These are phyloP conservation scores for Acanthiza pusilla DNA, from an alignment of 2,797 vertebrate species.

Conservation along the genomic window DNA sequence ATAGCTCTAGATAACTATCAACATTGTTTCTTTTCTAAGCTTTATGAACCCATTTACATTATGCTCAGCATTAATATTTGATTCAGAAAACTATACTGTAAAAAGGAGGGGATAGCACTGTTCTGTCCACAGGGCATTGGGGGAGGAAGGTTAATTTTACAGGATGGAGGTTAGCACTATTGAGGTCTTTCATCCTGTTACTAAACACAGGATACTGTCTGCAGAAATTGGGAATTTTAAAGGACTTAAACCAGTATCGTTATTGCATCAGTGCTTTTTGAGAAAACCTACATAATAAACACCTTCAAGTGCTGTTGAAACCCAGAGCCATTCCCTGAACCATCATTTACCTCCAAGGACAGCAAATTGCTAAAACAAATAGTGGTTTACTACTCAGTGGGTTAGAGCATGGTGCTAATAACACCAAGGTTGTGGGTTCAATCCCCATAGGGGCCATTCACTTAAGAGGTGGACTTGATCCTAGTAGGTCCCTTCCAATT, in stretches of 20 bases:
- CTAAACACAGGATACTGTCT: not conserved
- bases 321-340: not conserved
- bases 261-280: not conserved
- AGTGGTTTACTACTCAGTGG: not conserved
- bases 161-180: not conserved
- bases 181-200: not conserved
- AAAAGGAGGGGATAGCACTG: not conserved
- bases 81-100: not conserved
- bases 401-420: not conserved
- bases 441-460: not conserved
- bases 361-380: not conserved
- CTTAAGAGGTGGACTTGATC: not conserved
- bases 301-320: not conserved
- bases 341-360: not conserved
- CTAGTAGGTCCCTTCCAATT: not conserved
- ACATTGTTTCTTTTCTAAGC: not conserved
- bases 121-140: not conserved
- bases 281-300: not conserved
- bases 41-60: not conserved
- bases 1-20: not conserved
- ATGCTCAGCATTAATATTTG: not conserved
- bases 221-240: not conserved
- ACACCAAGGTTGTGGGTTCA: not conserved
- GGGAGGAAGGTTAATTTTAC: not conserved
- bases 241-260: not conserved